A percentile compares a stretch with the other conserved stretches of the same genome.
phyloP scores from a whole-genome alignment of 2,888 invertebrate genomes.

The Osedax frankpressi region DNA sequence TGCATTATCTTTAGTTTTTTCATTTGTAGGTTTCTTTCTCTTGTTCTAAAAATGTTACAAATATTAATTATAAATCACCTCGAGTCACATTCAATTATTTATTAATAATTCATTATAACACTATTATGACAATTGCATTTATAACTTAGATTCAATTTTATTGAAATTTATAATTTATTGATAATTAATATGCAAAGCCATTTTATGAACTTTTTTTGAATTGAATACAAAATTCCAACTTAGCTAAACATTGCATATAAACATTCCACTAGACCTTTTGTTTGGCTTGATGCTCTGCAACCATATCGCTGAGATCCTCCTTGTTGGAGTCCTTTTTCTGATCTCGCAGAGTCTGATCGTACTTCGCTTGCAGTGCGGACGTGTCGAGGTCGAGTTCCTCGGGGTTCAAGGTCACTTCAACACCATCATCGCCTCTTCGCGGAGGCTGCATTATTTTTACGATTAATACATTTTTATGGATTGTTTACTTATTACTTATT shows the following conservation, averaged over 20 bases:
- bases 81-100: too few species aligned
- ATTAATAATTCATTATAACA: too few species aligned
- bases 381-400: constrained; percentile 90
- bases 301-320: constrained; percentile 94
- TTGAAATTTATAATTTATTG: too few species aligned
- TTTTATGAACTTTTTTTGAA: too few species aligned
- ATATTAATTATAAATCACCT: too few species aligned
- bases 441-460: neutral
- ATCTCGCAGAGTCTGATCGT: constrained; percentile 88
- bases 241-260: neutral
- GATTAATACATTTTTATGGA: too few species aligned
- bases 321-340: constrained; percentile 73
- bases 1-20: neutral
- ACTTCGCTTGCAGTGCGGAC: constrained; percentile 71
- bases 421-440: constrained; percentile 46
- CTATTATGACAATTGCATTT: too few species aligned
- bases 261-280: constrained; percentile 54
- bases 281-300: constrained; percentile 90
- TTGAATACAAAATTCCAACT: neutral
- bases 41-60: too few species aligned
- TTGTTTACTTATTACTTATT: too few species aligned
- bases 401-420: constrained; percentile 90
- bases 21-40: neutral
- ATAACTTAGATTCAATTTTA: too few species aligned
- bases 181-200: too few species aligned